phyloP scores from a whole-genome alignment of 1,140 invertebrate genomes.

The Zaprionus camerounensis region DNA sequence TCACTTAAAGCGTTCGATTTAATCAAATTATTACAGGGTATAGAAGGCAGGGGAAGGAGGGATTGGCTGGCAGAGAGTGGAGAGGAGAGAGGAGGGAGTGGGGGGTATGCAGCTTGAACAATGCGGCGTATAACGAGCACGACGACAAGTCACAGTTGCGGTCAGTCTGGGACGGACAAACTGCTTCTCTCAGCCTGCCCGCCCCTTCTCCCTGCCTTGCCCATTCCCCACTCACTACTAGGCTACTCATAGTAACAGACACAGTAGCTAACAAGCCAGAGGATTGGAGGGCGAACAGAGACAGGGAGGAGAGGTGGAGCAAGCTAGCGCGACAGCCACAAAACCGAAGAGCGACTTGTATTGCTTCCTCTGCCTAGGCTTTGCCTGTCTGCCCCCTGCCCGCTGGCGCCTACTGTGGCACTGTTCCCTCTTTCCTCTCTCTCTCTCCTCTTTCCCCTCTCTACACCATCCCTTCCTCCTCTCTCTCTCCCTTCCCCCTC shows the following conservation, averaged over 20 bases:
- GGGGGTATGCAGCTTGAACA: background rate
- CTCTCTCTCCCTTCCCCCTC: background rate
- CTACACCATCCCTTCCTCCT: background rate
- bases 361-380: background rate
- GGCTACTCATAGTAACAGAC: background rate
- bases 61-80: background rate
- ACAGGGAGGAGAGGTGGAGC: background rate
- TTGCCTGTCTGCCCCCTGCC: background rate
- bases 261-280: no score
- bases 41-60: background rate
- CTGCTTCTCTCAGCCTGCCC: background rate
- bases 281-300: background rate
- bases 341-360: background rate
- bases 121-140: background rate
- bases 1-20: constrained; percentile 82
- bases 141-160: constrained; percentile 70
- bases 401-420: background rate
- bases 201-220: background rate
- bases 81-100: background rate
- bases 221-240: background rate
- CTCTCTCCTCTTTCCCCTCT: background rate
- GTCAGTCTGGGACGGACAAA: constrained; percentile 35
- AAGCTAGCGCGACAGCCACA: background rate
- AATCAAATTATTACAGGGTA: constrained; percentile 78
- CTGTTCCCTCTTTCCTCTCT: background rate